Conservation (phyloP, 2,888 invertebrate genomes). For the Dusona sp. region DNA sequence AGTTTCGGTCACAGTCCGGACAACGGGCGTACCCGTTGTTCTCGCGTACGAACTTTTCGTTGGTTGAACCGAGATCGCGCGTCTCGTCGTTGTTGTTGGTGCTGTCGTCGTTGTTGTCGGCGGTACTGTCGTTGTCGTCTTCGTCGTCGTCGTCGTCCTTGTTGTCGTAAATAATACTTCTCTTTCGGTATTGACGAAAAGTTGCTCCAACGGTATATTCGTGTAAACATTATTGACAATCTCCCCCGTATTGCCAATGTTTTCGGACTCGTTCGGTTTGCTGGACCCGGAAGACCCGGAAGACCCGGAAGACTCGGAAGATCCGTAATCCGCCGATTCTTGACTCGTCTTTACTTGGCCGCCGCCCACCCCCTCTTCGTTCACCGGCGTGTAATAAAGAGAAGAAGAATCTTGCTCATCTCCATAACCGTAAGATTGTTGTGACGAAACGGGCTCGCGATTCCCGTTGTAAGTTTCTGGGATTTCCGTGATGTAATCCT, state of each 20-base stretch:
- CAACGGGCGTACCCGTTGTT: constrained; percentile 41
- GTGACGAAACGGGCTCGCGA: constrained; percentile 46
- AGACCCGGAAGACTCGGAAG: constrained; percentile 45
- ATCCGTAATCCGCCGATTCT: constrained; percentile 54
- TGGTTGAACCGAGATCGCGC: constrained; percentile 40
- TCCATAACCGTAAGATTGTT: constrained; percentile 47
- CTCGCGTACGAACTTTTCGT: constrained; percentile 33
- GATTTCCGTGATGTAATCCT: constrained; percentile 67
- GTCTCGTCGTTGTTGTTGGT: constrained; percentile 59
- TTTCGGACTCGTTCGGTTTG: constrained; percentile 18
- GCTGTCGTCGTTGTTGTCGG: constrained; percentile 25
- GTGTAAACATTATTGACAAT: constrained; percentile 39
- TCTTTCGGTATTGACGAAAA: constrained; percentile 77
- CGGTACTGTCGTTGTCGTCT: constrained; percentile 44
- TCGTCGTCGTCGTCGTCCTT: constrained; percentile 44
- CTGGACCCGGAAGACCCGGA: no score
- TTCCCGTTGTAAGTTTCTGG: constrained; percentile 36
- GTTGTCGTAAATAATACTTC: constrained; percentile 33
- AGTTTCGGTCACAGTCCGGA: constrained; percentile 21
- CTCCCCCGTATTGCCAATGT: constrained; percentile 34
- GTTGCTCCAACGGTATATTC: constrained; percentile 76
- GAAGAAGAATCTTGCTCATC: constrained; percentile 51
- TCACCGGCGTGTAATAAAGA: constrained; percentile 59
- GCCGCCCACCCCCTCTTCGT: constrained; percentile 32
- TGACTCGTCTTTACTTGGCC: constrained; percentile 43